These are phyloP conservation scores for Pristionchus entomophagus DNA, from an alignment of 2,888 invertebrate genomes.

Conservation along the genomic window DNA sequence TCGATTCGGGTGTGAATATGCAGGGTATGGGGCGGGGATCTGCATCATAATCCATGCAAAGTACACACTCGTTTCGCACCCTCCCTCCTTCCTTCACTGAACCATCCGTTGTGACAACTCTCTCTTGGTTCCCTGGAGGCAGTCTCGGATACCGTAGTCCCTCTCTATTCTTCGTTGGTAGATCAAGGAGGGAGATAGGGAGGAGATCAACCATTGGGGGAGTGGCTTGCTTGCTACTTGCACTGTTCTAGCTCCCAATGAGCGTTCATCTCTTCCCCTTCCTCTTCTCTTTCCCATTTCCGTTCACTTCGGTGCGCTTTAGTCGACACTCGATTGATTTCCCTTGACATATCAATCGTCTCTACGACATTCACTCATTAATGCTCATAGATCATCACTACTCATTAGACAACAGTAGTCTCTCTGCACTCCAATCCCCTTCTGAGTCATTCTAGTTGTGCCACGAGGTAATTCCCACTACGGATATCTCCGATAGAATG, in stretches of 20 bases:
- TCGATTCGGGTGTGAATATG: not conserved
- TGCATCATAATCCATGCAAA: conserved; percentile 26
- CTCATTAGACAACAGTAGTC: conserved; percentile 2
- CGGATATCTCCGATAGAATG: not conserved
- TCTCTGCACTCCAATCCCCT: not conserved
- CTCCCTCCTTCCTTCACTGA: not conserved
- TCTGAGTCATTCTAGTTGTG: not conserved
- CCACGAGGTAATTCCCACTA: not conserved
- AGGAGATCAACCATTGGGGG: not conserved
- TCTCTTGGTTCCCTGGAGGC: not conserved
- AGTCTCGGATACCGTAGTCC: not conserved
- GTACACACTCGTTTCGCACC: conserved; percentile 18
- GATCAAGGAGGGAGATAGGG: conserved; percentile 16
- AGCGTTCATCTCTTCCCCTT: not conserved
- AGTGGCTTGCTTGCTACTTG: not conserved
- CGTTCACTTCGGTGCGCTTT: conserved; percentile 11
- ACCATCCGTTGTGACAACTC: not conserved
- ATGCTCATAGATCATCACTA: not conserved
- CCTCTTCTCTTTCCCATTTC: not conserved
- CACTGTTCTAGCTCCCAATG: not conserved
- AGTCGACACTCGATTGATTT: conserved; percentile 1
- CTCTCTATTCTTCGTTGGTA: not conserved
- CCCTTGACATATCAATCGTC: not conserved
- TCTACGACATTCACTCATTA: not conserved
- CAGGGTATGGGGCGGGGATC: conserved; percentile 25